Conservation (phyloP, 2,113 vertebrate genomes). For the Sorex fumeus region DNA sequence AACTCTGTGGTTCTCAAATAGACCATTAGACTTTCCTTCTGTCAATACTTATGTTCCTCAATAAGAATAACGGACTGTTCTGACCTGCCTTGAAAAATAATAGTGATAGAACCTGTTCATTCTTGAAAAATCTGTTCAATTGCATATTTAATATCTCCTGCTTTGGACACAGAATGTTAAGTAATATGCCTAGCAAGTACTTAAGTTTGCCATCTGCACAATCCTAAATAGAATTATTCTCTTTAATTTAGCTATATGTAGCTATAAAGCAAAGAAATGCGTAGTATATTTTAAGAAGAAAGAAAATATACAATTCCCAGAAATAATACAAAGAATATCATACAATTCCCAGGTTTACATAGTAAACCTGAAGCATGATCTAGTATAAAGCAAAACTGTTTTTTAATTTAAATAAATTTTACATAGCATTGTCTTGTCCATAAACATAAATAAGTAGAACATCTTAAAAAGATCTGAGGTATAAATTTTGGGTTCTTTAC, state of each 20-base stretch:
- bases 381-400: neutral
- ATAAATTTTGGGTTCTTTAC: conserved; percentile 7
- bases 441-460: neutral
- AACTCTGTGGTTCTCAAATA: conserved; percentile 58
- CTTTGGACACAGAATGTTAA: neutral
- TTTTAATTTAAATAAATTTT: neutral
- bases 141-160: neutral
- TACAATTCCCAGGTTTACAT: neutral
- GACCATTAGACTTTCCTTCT: conserved; percentile 54
- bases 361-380: neutral
- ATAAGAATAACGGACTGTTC: conserved; percentile 8
- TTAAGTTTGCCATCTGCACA: neutral
- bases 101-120: conserved; percentile 11
- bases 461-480: conserved; percentile 21
- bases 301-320: neutral
- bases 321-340: conserved; percentile 15
- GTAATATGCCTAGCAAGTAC: no score
- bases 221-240: neutral
- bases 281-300: neutral
- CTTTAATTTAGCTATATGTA: neutral
- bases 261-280: neutral
- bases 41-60: conserved; percentile 31
- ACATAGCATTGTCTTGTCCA: neutral
- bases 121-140: conserved; percentile 58
- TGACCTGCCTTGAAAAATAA: conserved; percentile 47